Evolutionary conservation across 2,113 vertebrate species (phyloP), one percentile per base, ranked within the genome.

Genomic region (Triplophysa dalaica): DNA sequence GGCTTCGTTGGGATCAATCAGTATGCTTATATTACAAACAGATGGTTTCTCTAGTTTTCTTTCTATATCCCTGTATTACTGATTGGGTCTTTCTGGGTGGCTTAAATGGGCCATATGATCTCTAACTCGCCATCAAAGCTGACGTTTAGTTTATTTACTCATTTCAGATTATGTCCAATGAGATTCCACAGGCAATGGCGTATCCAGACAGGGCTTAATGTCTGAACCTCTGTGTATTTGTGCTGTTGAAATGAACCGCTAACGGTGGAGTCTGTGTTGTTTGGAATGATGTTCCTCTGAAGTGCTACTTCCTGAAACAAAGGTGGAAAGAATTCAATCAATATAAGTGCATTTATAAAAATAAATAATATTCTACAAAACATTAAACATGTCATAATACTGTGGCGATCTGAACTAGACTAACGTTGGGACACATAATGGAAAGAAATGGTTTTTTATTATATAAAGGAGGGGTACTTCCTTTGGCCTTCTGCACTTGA

Each of bases 111-210:
- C n/a, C 68, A 8, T 45, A 29, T 48, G 50, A 41, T 21, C 68
- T 72, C 45, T 21, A 58, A 45, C 50, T 33, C 75, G 48, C 56
- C 21, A 33, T 67, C 83, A 75, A 70, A 54, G 63, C 24, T 67
- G 54, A 62, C 43, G 8, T 68, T 79, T 70, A 41, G 81, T 82
- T 83, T 73, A 75, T 87, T 86, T 83, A 33, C 64, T 82, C 50
- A 54, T 66, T 65, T 69, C 24, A 80, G 80, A 82, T 81, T 79
- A 54, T 14, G 58, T 78, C 78, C 62, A 8, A 61, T 79, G 19
- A 80, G 43, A 80, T 38, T 62, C 63, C 56, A 67, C 21, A 67
- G 24, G 60, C 56, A 68, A 52, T 62, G 77, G 66, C 73, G 76
- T 62, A 75, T 58, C 24, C 74, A 72, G 78, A 83, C n/a, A 54